Evolutionary conservation across 2,113 vertebrate genomes (phyloP), one percentile per base, ranked within the genome.

Genomic region (Phoenicopterus ruber): DNA sequence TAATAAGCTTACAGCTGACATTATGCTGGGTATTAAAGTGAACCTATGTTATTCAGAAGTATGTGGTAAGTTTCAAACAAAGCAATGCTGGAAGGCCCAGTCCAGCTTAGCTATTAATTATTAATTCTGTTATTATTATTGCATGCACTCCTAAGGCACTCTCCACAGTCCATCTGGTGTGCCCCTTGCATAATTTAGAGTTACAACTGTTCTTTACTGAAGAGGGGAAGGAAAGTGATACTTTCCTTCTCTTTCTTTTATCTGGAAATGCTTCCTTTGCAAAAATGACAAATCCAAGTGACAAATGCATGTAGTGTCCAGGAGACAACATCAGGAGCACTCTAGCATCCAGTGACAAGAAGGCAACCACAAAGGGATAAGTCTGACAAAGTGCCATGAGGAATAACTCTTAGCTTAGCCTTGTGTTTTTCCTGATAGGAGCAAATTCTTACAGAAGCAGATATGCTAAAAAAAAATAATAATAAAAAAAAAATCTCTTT

Each of bases 91-190:
- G 44, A 94, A 96, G 59, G 36, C 58, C 42, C n/a, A 70, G 52
- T 81, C 79, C 86, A 77, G 58, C 3, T 0, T 29, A 94, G 17
- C 6, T 92, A 63, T 95, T 88, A 90, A 97, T 94, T 73, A 95
- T 92, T 94, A 80, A 95, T 77, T 63, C 2, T 82, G 62, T 83
- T 90, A 88, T 94, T 94, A 95, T 78, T 95, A 88, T 94, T 96
- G 42, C 76, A 96, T 94, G 61, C 16, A 46, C 40, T 95, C 84
- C 81, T 85, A 87, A 87, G 89, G 87, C 73, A 36, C 24, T 89
- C 84, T 85, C 88, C 62, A 69, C 61, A 71, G 78, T 79, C 81
- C 87, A 87, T 96, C 81, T 96, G 91, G 50, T 80, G 28, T 76
- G 10, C 2, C 31, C 81, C 65, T 89, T 96, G 65, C 72, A 94